Base-by-base conservation (phyloP, 2,888 invertebrate species). In the Ormyrus thymus region DNA sequence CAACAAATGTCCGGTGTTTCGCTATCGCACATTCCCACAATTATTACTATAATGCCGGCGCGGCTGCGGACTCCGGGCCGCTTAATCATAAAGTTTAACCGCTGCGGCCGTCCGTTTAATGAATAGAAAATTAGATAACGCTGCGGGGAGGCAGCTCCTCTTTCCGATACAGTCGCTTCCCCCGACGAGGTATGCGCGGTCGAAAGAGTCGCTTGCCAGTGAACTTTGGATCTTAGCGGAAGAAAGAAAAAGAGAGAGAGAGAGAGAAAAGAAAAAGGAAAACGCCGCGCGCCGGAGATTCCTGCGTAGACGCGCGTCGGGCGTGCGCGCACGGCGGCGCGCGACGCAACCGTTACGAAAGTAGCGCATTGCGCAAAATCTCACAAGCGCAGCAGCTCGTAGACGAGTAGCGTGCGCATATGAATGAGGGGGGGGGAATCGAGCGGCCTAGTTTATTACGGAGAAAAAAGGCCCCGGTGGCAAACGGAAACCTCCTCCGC, bases 1-100 rank as follows among this genome's bases (percentile, higher is more conserved):
- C 51, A 74, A 78, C 46, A 74, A 78, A 74, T 74, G 78, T 74
- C 78, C 74, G 78, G 70, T 70, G 64, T 74, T 73, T 72, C 56
- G 15, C 53, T 77, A 77, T 72, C 56, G 51, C 29, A 53, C 61
- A 66, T 78, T 78, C 78, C 73, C 78, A 73, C 78, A 72, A 78
- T 68, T 72, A 78, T 78, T 64, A 56, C 13, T 46, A 56, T 59
- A 46, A 45, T 64, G 62, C 59, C n/a, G 15, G 61, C n/a, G 13
- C 46, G 66, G 29, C 29, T 4, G 29, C 4, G 4, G 2, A 29
- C 29, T 29, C 4, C 29, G 29, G 29, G 7, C 58, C 45, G 55
- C 13, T 73, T 73, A 78, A 73, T 78, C 68, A 78, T 73, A 69
- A 78, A 73, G 50, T 73, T 68, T 68, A 70, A 46, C 59, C 15